phyloP scores from a whole-genome alignment of 2,113 vertebrate species.

The Sander lucioperca region DNA sequence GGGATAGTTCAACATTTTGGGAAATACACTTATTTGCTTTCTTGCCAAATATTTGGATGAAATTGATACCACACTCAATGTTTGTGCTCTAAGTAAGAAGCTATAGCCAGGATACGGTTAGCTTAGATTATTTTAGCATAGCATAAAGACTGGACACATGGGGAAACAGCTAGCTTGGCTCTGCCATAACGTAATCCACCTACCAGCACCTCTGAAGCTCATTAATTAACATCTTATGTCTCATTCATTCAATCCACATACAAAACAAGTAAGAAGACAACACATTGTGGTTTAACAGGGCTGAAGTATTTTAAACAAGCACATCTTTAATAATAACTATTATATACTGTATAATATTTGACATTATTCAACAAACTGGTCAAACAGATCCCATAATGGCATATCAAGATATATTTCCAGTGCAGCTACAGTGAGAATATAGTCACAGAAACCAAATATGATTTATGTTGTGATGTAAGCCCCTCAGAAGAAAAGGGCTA shows the following conservation, averaged over 20 bases:
- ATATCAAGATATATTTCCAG: no score
- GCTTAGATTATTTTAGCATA: no score
- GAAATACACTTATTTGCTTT: no score
- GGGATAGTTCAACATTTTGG: not conserved
- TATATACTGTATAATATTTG: not conserved
- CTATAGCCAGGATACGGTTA: no score
- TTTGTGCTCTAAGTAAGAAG: no score
- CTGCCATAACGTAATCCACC: not conserved
- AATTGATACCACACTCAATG: no score
- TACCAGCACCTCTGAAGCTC: not conserved
- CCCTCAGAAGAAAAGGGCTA: not conserved
- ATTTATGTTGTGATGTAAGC: not conserved
- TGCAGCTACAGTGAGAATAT: no score
- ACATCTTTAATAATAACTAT: conserved; percentile 21
- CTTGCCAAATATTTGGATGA: no score
- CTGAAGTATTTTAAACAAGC: not conserved
- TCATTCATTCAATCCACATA: not conserved
- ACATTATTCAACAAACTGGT: no score
- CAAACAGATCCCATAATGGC: no score
- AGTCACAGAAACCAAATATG: not conserved
- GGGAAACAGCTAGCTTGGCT: not conserved
- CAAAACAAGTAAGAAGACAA: not conserved
- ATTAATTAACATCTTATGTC: not conserved
- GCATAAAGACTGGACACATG: no score
- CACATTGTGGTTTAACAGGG: not conserved